phyloP scores from a whole-genome alignment of 2,888 invertebrate species.

The Siphlonurus alternatus region DNA sequence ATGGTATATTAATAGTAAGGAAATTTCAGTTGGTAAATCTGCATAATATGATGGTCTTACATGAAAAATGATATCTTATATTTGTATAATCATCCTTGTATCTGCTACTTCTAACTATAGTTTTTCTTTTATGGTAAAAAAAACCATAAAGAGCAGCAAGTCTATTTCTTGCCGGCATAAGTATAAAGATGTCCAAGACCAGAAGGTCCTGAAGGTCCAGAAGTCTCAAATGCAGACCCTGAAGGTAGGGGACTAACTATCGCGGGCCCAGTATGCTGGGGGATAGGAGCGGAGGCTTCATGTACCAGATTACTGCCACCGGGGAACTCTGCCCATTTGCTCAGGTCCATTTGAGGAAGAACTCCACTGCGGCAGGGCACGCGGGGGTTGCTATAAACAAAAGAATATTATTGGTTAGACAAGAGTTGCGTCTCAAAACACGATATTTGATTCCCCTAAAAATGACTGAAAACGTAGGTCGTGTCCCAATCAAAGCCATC shows the following conservation, averaged over 20 bases:
- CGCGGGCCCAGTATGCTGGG: background rate
- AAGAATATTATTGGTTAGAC: conserved; percentile 11
- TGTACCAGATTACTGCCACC: conserved; percentile 11
- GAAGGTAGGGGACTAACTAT: background rate
- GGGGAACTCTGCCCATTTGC: conserved; percentile 69
- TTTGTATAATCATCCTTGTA: no score
- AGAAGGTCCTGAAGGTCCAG: background rate
- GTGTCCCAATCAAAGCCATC: background rate
- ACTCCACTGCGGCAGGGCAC: conserved; percentile 82
- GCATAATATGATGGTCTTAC: no score
- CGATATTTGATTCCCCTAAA: background rate
- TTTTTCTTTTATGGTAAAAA: no score
- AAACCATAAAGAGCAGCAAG: no score
- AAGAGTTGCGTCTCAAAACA: background rate
- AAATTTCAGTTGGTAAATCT: no score
- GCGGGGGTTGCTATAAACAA: conserved; percentile 67
- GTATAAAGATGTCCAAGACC: background rate
- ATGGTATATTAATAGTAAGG: no score
- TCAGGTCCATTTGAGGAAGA: conserved; percentile 70
- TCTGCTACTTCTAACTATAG: no score
- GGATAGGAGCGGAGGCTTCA: conserved; percentile 1
- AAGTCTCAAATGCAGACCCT: background rate
- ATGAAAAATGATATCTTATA: no score
- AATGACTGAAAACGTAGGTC: background rate
- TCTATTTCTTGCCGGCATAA: background rate